These are phyloP conservation scores for Hemiscyllium ocellatum DNA, from an alignment of 2,113 vertebrate species.

Conservation along the genomic window DNA sequence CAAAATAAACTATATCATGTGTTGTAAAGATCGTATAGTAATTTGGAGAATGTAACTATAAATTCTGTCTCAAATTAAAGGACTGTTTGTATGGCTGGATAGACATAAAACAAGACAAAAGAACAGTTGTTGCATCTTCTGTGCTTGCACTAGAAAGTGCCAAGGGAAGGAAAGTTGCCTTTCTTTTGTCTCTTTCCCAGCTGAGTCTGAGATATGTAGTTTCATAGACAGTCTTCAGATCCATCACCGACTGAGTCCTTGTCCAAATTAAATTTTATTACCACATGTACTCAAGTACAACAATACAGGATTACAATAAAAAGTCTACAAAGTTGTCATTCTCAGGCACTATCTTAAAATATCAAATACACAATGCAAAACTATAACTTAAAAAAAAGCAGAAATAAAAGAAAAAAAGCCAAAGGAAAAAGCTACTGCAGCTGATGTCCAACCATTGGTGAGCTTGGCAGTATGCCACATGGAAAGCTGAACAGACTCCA, in stretches of 20 bases:
- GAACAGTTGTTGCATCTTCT: not conserved
- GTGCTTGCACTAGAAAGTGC: not conserved
- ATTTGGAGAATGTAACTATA: not conserved
- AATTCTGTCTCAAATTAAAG: not conserved
- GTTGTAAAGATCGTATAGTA: not conserved
- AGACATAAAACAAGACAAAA: not conserved
- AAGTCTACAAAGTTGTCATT: too few relatives aligned
- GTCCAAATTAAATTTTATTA: not conserved
- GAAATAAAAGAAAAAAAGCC: too few relatives aligned
- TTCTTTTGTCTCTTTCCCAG: not conserved
- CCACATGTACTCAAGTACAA: too few relatives aligned
- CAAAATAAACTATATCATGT: not conserved
- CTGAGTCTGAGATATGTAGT: not conserved
- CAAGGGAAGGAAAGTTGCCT: not conserved
- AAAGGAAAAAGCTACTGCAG: too few relatives aligned
- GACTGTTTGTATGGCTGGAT: not conserved
- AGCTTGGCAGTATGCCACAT: too few relatives aligned
- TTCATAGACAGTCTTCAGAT: not conserved
- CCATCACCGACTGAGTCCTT: not conserved
- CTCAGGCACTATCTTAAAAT: too few relatives aligned
- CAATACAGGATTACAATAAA: too few relatives aligned
- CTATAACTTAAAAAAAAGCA: too few relatives aligned
- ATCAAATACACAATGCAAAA: too few relatives aligned
- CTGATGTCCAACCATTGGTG: not conserved
- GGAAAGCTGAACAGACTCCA: not conserved